phyloP scores from a whole-genome alignment of 2,888 invertebrate species.

The Chalcosyrphus nemorum region DNA sequence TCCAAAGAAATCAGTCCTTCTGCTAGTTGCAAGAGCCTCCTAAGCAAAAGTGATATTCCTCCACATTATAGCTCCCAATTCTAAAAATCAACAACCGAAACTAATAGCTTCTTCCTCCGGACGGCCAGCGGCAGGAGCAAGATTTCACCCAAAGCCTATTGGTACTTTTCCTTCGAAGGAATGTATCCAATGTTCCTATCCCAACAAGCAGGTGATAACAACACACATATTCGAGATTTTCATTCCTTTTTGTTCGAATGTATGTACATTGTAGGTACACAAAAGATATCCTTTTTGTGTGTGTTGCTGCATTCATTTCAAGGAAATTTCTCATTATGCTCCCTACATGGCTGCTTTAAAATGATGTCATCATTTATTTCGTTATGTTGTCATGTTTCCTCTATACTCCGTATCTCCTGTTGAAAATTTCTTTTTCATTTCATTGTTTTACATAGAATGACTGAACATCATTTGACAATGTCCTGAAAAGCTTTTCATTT shows the following conservation, averaged over 20 bases:
- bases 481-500: conserved; percentile 71
- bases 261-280: background rate
- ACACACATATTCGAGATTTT: conserved; percentile 28
- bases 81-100: too few species aligned
- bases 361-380: conserved; percentile 67
- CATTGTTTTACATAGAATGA: conserved; percentile 66
- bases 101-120: too few species aligned
- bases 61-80: too few species aligned
- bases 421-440: too few species aligned
- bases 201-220: conserved; percentile 27
- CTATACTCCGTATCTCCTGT: too few species aligned
- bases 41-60: too few species aligned
- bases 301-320: conserved; percentile 50
- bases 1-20: too few species aligned
- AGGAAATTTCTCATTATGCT: conserved; percentile 69
- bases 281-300: background rate
- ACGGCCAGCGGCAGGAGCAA: too few species aligned
- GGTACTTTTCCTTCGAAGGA: too few species aligned
- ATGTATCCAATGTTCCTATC: conserved; percentile 9
- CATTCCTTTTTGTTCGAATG: conserved; percentile 5
- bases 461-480: conserved; percentile 70
- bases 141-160: too few species aligned
- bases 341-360: conserved; percentile 63
- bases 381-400: conserved; percentile 57
- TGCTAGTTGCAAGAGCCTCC: too few species aligned